These are phyloP conservation scores for Polyergus mexicanus DNA, from an alignment of 1,140 invertebrate genomes.

Conservation along the genomic window DNA sequence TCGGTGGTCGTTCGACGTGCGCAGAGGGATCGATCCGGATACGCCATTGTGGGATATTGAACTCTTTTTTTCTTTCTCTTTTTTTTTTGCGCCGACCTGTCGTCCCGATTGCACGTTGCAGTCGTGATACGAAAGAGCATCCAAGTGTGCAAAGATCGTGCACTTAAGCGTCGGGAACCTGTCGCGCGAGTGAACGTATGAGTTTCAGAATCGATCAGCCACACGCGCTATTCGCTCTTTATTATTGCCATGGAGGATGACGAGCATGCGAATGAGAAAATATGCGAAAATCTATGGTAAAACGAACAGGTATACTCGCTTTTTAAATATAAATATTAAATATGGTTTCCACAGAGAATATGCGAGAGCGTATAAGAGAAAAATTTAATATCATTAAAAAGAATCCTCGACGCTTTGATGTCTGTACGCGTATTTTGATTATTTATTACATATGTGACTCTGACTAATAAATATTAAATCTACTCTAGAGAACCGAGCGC, in stretches of 20 bases:
- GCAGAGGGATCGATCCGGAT: constrained; percentile 55
- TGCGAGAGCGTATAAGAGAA: neutral
- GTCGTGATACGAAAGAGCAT: constrained; percentile 41
- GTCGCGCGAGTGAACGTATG: constrained; percentile 37
- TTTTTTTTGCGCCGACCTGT: constrained; percentile 44
- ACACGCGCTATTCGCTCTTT: constrained; percentile 11
- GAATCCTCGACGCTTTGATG: neutral
- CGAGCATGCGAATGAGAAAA: constrained; percentile 13
- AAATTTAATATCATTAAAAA: constrained; percentile 31
- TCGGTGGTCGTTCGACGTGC: constrained; percentile 28
- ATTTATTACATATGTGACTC: constrained; percentile 27
- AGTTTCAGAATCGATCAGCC: constrained; percentile 43
- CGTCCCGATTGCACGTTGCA: constrained; percentile 35
- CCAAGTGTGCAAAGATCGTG: constrained; percentile 52
- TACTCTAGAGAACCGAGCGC: neutral
- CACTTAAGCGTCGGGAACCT: constrained; percentile 51
- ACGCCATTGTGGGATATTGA: constrained; percentile 70
- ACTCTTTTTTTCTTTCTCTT: constrained; percentile 43
- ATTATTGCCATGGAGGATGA: neutral
- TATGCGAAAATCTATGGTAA: neutral
- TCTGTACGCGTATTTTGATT: neutral
- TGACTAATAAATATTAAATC: constrained; percentile 27
- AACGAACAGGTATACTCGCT: neutral
- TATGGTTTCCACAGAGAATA: neutral
- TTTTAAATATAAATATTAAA: constrained; percentile 50